A percentile compares a stretch with the other conserved stretches of the same genome.
These are phyloP conservation scores for Eurystomus glaucurus DNA, from an alignment of 2,797 vertebrate species.

Conservation along the genomic window DNA sequence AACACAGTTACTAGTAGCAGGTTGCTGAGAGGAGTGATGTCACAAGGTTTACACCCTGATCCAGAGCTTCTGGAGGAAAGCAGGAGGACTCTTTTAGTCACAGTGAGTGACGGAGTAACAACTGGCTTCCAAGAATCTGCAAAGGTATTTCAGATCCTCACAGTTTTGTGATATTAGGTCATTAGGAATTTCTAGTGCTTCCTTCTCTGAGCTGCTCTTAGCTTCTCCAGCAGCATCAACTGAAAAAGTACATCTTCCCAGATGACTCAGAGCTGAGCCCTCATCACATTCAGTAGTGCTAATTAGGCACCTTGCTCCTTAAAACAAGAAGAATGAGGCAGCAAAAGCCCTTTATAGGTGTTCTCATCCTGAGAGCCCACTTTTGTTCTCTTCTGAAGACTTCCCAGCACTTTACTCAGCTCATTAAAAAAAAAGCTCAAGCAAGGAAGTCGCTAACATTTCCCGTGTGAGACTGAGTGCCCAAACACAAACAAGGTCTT, in stretches of 20 bases:
- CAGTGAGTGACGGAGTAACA: neutral
- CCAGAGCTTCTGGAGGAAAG: neutral
- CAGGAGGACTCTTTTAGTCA: neutral
- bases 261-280: constrained; percentile 3
- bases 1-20: neutral
- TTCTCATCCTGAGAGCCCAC: neutral
- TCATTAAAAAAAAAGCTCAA: neutral
- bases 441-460: neutral
- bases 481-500: neutral
- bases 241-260: neutral
- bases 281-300: neutral
- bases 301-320: neutral
- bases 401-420: neutral
- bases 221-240: neutral
- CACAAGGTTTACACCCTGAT: neutral
- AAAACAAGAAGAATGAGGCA: constrained; percentile 1
- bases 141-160: neutral
- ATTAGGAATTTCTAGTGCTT: neutral
- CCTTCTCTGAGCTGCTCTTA: neutral
- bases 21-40: neutral
- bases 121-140: neutral
- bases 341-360: neutral
- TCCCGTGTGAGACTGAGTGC: neutral
- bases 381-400: neutral
- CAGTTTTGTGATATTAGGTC: neutral